Percentiles rank a stretch among this genome's conserved stretches.
phyloP scores from a whole-genome alignment of 2,888 invertebrate species.

The Branchipolynoe longqiensis region DNA sequence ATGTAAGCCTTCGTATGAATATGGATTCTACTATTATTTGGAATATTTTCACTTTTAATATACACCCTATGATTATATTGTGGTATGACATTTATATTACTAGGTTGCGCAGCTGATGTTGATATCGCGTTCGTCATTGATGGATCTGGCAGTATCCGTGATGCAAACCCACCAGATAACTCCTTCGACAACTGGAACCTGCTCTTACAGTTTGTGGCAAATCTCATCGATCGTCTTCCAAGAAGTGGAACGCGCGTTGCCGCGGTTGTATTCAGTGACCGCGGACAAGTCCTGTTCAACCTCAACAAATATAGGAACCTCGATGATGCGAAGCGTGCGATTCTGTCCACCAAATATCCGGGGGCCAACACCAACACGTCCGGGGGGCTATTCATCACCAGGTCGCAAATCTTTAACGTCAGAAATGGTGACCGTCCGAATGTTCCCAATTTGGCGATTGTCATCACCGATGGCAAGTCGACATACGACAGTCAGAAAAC shows the following conservation, averaged over 20 bases:
- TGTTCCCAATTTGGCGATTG: slow-evolving; percentile 34
- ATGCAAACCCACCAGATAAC: slow-evolving; percentile 19
- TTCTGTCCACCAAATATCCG: neutral
- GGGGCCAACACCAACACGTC: slow-evolving; percentile 38
- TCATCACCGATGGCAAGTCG: slow-evolving; percentile 59
- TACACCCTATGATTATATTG: too few species aligned
- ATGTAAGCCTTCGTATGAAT: too few species aligned
- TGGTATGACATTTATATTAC: too few species aligned
- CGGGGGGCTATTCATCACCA: slow-evolving; percentile 5
- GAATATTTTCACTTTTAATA: too few species aligned
- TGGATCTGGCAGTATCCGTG: slow-evolving; percentile 33
- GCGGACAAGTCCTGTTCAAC: neutral
- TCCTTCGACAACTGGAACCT: slow-evolving; percentile 48
- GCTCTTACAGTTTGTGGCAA: slow-evolving; percentile 13
- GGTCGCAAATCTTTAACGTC: neutral
- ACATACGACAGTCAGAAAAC: slow-evolving; percentile 46
- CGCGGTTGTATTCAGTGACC: slow-evolving; percentile 36
- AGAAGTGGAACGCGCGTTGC: neutral
- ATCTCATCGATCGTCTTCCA: neutral
- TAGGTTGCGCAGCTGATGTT: neutral
- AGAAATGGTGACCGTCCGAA: slow-evolving; percentile 45
- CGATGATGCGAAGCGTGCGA: neutral
- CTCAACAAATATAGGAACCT: neutral
- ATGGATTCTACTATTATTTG: too few species aligned
- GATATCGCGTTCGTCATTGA: slow-evolving; percentile 47